Conservation (phyloP, 2,888 invertebrate species). For the Electrophaes corylata region DNA sequence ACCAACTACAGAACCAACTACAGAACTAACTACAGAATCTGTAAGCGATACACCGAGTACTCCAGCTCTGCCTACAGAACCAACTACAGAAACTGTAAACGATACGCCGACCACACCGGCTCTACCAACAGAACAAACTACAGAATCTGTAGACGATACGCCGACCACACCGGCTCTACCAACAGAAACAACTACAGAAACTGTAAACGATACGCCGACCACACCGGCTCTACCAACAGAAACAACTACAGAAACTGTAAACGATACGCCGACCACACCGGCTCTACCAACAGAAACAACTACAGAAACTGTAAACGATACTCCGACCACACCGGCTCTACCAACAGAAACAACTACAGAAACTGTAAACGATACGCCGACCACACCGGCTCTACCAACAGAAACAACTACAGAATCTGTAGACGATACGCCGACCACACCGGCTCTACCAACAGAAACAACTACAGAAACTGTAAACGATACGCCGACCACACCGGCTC, state of each 20-base stretch:
- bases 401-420: too few species aligned
- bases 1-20: constrained; percentile 5
- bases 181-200: constrained; percentile 13
- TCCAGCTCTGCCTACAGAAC: too few species aligned
- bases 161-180: neutral
- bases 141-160: constrained; percentile 4
- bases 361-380: too few species aligned
- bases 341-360: too few species aligned
- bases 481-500: too few species aligned
- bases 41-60: neutral
- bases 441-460: too few species aligned
- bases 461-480: too few species aligned
- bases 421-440: too few species aligned
- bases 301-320: too few species aligned
- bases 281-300: too few species aligned
- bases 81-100: neutral
- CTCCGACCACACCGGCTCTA: too few species aligned
- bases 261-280: constrained; percentile 6
- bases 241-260: neutral
- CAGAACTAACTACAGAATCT: constrained; percentile 13
- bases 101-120: neutral
- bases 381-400: too few species aligned
- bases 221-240: constrained; percentile 1
- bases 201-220: constrained; percentile 20
- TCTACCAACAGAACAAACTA: neutral